A percentile compares a stretch with the other conserved stretches of the same genome.
Evolutionary conservation across 2,797 vertebrate genomes (phyloP).

Genomic region (Cuniculus paca): DNA sequence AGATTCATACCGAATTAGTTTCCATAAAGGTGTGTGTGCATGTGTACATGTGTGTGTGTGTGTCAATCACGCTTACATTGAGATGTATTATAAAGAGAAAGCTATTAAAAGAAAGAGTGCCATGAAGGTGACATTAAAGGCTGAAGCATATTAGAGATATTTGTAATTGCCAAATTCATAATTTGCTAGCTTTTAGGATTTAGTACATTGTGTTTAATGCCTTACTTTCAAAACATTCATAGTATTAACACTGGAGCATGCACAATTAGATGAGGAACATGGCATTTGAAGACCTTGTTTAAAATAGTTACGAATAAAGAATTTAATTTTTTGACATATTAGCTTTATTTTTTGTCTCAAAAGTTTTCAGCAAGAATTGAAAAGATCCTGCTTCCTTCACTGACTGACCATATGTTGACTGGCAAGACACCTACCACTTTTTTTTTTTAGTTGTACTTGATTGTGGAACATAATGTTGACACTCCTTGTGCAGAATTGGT

Average conservation of each 20-base stretch:
- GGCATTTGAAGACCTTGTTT: neutral
- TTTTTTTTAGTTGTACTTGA: neutral
- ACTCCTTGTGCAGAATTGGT: neutral
- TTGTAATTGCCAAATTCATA: conserved; percentile 33
- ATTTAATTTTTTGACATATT: conserved; percentile 48
- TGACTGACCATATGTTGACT: neutral
- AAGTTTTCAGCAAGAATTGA: conserved; percentile 46
- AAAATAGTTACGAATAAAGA: conserved; percentile 19
- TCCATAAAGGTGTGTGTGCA: neutral
- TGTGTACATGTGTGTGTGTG: neutral
- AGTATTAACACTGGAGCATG: neutral
- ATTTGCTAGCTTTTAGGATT: neutral
- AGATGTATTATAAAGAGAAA: neutral
- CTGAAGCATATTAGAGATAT: conserved; percentile 6
- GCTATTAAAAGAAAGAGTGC: neutral
- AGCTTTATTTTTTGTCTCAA: neutral
- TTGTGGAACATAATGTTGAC: neutral
- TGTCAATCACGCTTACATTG: neutral
- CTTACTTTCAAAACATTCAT: conserved; percentile 36
- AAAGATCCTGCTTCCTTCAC: conserved; percentile 32
- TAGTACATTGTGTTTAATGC: neutral
- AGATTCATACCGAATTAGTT: conserved; percentile 47
- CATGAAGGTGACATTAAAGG: neutral
- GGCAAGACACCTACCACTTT: neutral
- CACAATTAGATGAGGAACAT: neutral